These are phyloP conservation scores for Sorex araneus DNA, from an alignment of 2,113 vertebrate species.

Conservation along the genomic window DNA sequence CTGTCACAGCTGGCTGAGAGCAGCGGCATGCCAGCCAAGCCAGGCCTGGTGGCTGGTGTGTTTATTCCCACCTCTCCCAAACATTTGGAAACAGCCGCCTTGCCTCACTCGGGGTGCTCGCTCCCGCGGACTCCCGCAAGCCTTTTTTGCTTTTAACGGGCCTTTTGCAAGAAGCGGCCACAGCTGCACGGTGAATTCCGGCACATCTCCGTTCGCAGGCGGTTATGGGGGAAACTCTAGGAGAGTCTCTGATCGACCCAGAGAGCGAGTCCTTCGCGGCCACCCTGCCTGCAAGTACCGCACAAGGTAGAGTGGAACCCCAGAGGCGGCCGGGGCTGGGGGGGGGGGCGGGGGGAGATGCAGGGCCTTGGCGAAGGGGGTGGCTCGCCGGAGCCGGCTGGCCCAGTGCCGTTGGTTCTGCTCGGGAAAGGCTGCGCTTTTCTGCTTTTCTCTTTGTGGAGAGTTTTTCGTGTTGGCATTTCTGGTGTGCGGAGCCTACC, in stretches of 20 bases:
- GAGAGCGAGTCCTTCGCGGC: slow-evolving; percentile 34
- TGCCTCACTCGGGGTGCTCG: too few species aligned
- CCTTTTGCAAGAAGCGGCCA: slow-evolving; percentile 35
- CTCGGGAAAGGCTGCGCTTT: background rate
- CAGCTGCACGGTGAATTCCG: slow-evolving; percentile 38
- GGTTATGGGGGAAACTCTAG: slow-evolving; percentile 48
- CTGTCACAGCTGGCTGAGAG: slow-evolving; percentile 8
- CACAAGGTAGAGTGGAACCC: slow-evolving; percentile 63
- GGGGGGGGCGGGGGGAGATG: background rate
- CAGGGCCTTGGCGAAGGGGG: slow-evolving; percentile 18
- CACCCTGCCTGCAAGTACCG: slow-evolving; percentile 52
- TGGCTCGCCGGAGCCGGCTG: slow-evolving; percentile 10
- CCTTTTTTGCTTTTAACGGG: slow-evolving; percentile 64
- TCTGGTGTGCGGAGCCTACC: background rate
- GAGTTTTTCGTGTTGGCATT: background rate
- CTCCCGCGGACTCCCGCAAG: background rate
- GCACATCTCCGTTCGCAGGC: background rate
- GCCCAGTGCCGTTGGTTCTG: background rate
- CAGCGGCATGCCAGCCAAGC: slow-evolving; percentile 63
- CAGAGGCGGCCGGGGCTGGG: background rate
- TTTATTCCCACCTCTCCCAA: slow-evolving; percentile 68
- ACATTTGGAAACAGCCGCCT: slow-evolving; percentile 68
- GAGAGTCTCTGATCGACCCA: slow-evolving; percentile 67
- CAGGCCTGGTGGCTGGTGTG: slow-evolving; percentile 35
- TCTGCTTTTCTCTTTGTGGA: background rate